Base-by-base conservation (phyloP, 2,888 invertebrate genomes). In the Trissoscelio sp. region DNA sequence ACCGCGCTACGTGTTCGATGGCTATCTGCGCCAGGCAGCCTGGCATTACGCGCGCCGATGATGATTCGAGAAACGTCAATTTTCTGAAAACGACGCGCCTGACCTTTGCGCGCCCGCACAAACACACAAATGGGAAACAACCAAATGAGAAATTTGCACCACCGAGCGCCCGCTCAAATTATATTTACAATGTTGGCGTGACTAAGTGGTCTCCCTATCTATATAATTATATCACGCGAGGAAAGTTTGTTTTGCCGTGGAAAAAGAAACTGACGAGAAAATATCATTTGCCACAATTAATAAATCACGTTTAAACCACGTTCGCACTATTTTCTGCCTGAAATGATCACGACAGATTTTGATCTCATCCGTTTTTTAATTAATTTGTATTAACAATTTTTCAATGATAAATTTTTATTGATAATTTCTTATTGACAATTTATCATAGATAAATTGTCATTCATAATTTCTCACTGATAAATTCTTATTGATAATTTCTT, bases 141-240 rank as follows among this genome's bases (percentile, higher is more conserved):
- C 14, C 11, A 18, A 20, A 34, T 12, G 39, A 37, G 58, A 58
- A 48, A 67, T 6, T 51, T 28, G 62, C 69, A 46, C 75, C 57
- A 31, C 55, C 46, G 37, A 48, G 28, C 48, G 31, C 57, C 42
- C 53, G 28, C 42, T 58, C 42, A 46, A 79, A 79, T 79, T 79
- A 73, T 62, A 55, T 79, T 79, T 73, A 73, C 73, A 73, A 73
- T 55, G 79, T 69, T 79, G 48, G 79, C 79, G 79, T 79, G 79
- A 79, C 73, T 48, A 67, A 73, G 79, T 67, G 79, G 73, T 48
- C 42, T 37, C 51, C 57, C 34, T 66, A 66, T 58, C 58, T 72
- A 44, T 58, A 44, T 79, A 79, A 79, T 79, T 72, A 57, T 44
- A 72, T 66, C 72, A 72, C 79, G 72, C 51, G 66, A 77, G 77